Evolutionary conservation across 1,140 invertebrate genomes (phyloP).

Genomic region (Cydia strobilella): DNA sequence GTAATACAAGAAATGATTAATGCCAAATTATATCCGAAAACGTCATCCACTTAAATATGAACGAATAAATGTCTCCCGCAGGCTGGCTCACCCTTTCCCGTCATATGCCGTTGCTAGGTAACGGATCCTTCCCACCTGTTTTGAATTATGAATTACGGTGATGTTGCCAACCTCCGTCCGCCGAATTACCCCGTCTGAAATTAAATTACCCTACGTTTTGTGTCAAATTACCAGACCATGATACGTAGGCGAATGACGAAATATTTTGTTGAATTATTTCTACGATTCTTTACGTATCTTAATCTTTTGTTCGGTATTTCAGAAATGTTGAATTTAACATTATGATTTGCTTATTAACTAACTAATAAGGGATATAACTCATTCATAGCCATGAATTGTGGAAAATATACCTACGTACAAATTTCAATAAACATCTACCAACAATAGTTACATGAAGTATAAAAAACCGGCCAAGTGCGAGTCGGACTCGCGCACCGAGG

Average conservation of each 20-base stretch:
- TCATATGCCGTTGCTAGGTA: conserved; percentile 33
- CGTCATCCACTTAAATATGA: background rate
- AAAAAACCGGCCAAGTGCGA: no score
- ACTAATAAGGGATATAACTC: no score
- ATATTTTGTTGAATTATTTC: conserved; percentile 9
- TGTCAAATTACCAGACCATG: conserved; percentile 33
- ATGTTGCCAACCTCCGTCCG: conserved; percentile 35
- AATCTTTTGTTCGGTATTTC: no score
- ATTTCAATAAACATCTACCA: no score
- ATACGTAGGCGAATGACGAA: conserved; percentile 14
- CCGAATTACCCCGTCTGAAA: conserved; percentile 41
- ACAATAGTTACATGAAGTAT: no score
- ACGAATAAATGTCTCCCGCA: conserved; percentile 7
- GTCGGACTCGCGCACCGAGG: no score
- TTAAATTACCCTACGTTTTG: conserved; percentile 42
- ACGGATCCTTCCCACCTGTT: conserved; percentile 40
- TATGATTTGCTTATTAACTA: no score
- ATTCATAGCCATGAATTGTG: no score
- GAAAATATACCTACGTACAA: no score
- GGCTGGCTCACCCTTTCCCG: conserved; percentile 31
- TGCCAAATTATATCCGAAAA: background rate
- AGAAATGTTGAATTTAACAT: no score
- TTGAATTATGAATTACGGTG: conserved; percentile 46
- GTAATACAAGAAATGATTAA: background rate
- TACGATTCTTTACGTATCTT: background rate